Evolutionary conservation across 1,140 invertebrate species (phyloP).

Genomic region (Cyrtorhinus lividipennis): DNA sequence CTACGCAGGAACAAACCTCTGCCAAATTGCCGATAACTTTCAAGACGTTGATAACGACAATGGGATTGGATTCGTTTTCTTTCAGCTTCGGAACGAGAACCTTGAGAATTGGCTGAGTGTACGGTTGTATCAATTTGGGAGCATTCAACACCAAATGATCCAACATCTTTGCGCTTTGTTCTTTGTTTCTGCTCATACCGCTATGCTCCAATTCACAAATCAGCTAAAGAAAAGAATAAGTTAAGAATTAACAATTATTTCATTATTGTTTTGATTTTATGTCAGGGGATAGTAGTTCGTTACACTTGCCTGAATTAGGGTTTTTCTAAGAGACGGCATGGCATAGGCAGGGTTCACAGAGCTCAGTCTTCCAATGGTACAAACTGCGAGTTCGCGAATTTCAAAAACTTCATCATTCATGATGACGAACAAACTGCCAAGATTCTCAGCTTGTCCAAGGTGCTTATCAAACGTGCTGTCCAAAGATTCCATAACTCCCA

Average conservation of each 20-base stretch:
- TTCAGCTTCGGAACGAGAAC: conserved; percentile 85
- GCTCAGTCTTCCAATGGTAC: conserved; percentile 81
- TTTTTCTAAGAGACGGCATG: conserved; percentile 88
- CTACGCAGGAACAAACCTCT: too few species aligned
- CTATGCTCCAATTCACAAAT: conserved; percentile 90
- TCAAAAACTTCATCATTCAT: conserved; percentile 97
- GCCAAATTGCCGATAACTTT: conserved; percentile 88
- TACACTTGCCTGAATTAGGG: conserved; percentile 55
- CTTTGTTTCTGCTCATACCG: conserved; percentile 90
- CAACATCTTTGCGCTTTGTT: conserved; percentile 87
- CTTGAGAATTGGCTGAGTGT: conserved; percentile 91
- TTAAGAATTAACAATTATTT: too few species aligned
- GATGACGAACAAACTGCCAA: conserved; percentile 83
- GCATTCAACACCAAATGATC: conserved; percentile 89
- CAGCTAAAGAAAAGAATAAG: conserved; percentile 51
- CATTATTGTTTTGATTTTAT: too few species aligned
- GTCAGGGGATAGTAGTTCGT: too few species aligned
- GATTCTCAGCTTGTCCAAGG: conserved; percentile 88
- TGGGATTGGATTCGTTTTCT: conserved; percentile 82
- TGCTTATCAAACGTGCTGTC: conserved; percentile 88
- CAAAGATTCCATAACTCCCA: conserved; percentile 83
- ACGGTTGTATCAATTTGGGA: conserved; percentile 83
- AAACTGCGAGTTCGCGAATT: conserved; percentile 86
- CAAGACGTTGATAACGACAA: conserved; percentile 79
- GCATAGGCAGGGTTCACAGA: conserved; percentile 94